Evolutionary conservation across 2,888 invertebrate species (phyloP).

Genomic region (Philonicus albiceps): DNA sequence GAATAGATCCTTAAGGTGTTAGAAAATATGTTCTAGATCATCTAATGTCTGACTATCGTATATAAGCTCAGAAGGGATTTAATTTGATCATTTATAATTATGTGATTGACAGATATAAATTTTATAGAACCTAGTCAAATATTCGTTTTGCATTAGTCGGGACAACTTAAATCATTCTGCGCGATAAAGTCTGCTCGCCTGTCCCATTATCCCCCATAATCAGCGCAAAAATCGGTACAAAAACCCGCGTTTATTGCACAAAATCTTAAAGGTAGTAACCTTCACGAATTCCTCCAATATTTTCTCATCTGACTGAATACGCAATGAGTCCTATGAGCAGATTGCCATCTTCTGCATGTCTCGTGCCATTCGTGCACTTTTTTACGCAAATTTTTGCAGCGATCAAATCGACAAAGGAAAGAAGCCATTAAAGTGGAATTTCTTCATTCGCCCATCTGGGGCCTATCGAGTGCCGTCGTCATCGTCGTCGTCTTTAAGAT

Average conservation of each 20-base stretch:
- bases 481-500: neutral
- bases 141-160: no score
- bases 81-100: no score
- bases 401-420: neutral
- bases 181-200: neutral
- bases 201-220: neutral
- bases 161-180: no score
- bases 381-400: neutral
- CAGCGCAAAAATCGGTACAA: neutral
- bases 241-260: neutral
- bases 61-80: no score
- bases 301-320: neutral
- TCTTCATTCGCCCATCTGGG: neutral
- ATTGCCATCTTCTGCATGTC: neutral
- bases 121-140: no score
- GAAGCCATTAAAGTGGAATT: neutral
- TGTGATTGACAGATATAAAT: no score
- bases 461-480: neutral
- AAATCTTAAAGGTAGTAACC: neutral
- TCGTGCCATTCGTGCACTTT: neutral
- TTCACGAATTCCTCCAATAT: neutral
- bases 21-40: no score
- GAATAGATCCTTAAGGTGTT: no score
- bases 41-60: no score
- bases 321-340: neutral